Evolutionary conservation across 2,797 vertebrate species (phyloP).

Genomic region (Lagodon rhomboides): DNA sequence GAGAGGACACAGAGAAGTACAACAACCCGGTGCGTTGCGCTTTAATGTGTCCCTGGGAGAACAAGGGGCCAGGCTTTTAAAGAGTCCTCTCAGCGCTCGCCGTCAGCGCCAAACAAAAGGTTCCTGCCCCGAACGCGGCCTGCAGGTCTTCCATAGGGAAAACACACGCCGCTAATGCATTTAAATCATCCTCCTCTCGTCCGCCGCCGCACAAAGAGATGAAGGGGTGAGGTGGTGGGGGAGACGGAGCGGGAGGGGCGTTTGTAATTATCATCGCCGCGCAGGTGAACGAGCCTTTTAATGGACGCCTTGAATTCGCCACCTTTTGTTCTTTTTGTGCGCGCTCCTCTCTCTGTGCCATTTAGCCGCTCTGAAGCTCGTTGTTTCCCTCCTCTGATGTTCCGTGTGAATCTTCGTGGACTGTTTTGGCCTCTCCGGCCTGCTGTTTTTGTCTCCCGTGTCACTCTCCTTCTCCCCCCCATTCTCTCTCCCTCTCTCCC

Average conservation of each 20-base stretch:
- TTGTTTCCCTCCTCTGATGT: slow-evolving; percentile 35
- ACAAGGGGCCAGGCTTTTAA: slow-evolving; percentile 71
- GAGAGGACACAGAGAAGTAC: slow-evolving; percentile 52
- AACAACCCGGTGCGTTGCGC: slow-evolving; percentile 40
- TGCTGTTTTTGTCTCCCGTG: slow-evolving; percentile 35
- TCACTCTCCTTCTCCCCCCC: slow-evolving; percentile 14
- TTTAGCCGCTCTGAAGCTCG: slow-evolving; percentile 41
- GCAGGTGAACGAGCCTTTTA: slow-evolving; percentile 73
- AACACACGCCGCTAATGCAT: slow-evolving; percentile 78
- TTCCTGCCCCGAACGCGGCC: slow-evolving; percentile 64
- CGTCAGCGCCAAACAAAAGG: slow-evolving; percentile 69
- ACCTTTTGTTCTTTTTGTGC: slow-evolving; percentile 52
- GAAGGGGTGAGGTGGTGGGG: slow-evolving; percentile 43
- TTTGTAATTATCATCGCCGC: slow-evolving; percentile 63
- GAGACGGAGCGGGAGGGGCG: slow-evolving; percentile 38
- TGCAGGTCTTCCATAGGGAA: slow-evolving; percentile 72
- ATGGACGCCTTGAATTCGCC: slow-evolving; percentile 49
- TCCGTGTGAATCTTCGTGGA: slow-evolving; percentile 40
- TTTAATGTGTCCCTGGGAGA: slow-evolving; percentile 75
- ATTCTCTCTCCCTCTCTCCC: slow-evolving; percentile 20
- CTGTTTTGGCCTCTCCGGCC: slow-evolving; percentile 40
- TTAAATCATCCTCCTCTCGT: slow-evolving; percentile 73
- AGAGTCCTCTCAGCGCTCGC: slow-evolving; percentile 67
- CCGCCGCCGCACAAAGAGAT: slow-evolving; percentile 67
- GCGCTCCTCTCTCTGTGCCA: background rate